Evolutionary conservation across 2,888 invertebrate species (phyloP), one percentile per base, ranked within the genome.

Genomic region (Neoitamus cyanurus): DNA sequence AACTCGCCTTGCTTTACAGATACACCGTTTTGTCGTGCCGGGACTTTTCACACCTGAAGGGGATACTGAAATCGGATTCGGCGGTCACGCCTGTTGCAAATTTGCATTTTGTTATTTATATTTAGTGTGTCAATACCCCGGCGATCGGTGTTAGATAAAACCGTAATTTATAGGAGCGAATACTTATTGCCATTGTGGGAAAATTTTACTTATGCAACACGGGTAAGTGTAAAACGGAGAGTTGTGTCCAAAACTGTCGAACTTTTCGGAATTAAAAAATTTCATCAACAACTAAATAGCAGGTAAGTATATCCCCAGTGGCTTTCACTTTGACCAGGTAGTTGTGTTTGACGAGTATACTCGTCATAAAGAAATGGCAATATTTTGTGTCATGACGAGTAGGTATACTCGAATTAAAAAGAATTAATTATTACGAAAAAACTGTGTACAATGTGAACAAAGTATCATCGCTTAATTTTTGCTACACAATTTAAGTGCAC

Each of bases 11-110:
- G 4, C 42, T 77, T 42, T 20, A n/a, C n/a, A 31, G 68, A 11
- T 48, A 15, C 37, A 73, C 6, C 31, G 82, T 68, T 31, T 34
- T 82, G 70, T 83, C 83, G 83, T 83, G 83, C 83, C 15, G n/a
- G 36, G 28, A 83, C 28, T 37, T 82, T 83, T 83, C 58, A 83
- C 83, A 83, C 83, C 83, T 83, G 70, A 82, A 68, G 68, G 69
- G 34, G 82, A 42, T 83, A 42, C 25, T 37, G 42, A 69, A 69
- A 83, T 70, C 25, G 20, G 83, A 69, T 36, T 83, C 36, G 34
- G 20, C 69, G 37, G 83, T 83, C 83, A 83, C 83, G 83, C 42
- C 83, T 83, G 42, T 15, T n/a, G 15, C 37, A 80, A 83, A 80
- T 80, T 80, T 80, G 31, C 58, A 80, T 80, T 80, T 80, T 80